A percentile compares a stretch with the other conserved stretches of the same genome.
phyloP scores from a whole-genome alignment of 2,797 vertebrate species.

The Heteromormyrus szaboi region DNA sequence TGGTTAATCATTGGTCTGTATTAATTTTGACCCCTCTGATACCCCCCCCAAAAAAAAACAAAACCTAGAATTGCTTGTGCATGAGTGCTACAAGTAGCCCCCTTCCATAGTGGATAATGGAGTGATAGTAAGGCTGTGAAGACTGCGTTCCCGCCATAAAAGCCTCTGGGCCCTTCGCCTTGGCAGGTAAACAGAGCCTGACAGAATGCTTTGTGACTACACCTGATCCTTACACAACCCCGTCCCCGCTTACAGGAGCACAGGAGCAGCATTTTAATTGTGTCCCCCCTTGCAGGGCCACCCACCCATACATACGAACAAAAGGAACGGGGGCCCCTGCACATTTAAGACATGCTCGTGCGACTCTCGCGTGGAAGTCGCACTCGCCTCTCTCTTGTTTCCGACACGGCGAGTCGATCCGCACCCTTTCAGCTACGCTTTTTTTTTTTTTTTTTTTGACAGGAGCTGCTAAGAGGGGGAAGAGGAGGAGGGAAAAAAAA shows the following conservation, averaged over 20 bases:
- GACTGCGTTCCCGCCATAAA: background rate
- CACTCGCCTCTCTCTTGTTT: slow-evolving; percentile 58
- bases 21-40: background rate
- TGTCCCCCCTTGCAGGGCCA: slow-evolving; percentile 32
- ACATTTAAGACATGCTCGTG: slow-evolving; percentile 24
- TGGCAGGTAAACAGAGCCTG: slow-evolving; percentile 32
- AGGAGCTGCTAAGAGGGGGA: slow-evolving; percentile 41
- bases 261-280: slow-evolving; percentile 34
- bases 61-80: background rate
- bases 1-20: background rate
- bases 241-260: slow-evolving; percentile 35
- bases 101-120: background rate
- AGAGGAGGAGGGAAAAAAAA: slow-evolving; percentile 44
- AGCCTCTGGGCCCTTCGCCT: background rate
- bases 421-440: slow-evolving; percentile 57
- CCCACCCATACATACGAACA: slow-evolving; percentile 36
- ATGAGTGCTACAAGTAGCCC: background rate
- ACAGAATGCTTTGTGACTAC: slow-evolving; percentile 43
- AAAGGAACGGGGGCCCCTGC: slow-evolving; percentile 45
- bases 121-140: background rate
- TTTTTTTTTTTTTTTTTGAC: slow-evolving; percentile 39
- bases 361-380: slow-evolving; percentile 29
- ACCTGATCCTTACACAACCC: slow-evolving; percentile 49
- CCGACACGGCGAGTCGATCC: slow-evolving; percentile 66
- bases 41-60: background rate